Conservation (phyloP, 1,140 invertebrate species). For the Nixonia krombeini region DNA sequence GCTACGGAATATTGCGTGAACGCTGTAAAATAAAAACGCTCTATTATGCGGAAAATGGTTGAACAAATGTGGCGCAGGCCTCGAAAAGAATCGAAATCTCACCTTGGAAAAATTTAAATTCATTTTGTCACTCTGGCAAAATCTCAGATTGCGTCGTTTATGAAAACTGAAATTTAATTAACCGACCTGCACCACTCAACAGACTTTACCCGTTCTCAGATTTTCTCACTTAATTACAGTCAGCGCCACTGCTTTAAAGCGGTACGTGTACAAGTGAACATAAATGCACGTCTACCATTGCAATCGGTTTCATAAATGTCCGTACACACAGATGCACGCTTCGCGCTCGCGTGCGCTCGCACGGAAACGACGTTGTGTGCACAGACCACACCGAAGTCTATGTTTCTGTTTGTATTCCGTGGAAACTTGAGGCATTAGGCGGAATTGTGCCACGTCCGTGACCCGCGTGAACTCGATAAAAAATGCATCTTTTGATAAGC, state of each 20-base stretch:
- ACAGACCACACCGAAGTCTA: slow-evolving; percentile 40
- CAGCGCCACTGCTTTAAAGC: slow-evolving; percentile 34
- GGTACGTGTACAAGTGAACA: slow-evolving; percentile 28
- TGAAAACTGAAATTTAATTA: slow-evolving; percentile 53
- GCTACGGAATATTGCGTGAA: too few species aligned
- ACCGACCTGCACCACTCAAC: slow-evolving; percentile 14
- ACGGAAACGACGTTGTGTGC: slow-evolving; percentile 43
- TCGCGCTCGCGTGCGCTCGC: slow-evolving; percentile 32
- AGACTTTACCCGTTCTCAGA: slow-evolving; percentile 23
- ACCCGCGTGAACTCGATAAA: slow-evolving; percentile 31
- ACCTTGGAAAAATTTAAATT: slow-evolving; percentile 18
- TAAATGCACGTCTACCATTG: slow-evolving; percentile 33
- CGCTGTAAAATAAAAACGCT: too few species aligned
- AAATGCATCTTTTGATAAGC: slow-evolving; percentile 31
- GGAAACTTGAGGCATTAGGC: slow-evolving; percentile 40
- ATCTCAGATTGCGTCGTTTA: slow-evolving; percentile 21
- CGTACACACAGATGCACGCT: slow-evolving; percentile 34
- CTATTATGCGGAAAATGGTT: neutral
- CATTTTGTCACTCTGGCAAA: slow-evolving; percentile 12
- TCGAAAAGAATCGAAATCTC: slow-evolving; percentile 17
- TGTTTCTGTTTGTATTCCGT: slow-evolving; percentile 41
- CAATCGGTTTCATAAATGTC: too few species aligned
- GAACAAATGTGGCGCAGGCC: neutral
- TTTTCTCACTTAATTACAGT: slow-evolving; percentile 46
- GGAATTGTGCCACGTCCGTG: slow-evolving; percentile 24